These are phyloP conservation scores for Fissipunctia ypsillon DNA, from an alignment of 2,888 invertebrate genomes.

Conservation along the genomic window DNA sequence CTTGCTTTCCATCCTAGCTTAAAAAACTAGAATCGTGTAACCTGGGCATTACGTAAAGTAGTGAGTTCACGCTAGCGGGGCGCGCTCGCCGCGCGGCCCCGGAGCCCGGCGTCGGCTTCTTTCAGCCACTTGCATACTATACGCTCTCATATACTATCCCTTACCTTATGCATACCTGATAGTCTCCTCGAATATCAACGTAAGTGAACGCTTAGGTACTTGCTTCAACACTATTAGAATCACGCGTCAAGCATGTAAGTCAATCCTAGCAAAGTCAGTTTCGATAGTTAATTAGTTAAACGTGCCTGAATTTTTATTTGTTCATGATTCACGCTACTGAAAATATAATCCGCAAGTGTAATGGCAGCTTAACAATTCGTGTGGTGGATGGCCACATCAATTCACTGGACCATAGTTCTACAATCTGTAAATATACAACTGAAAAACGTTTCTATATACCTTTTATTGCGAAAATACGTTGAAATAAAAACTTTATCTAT, in stretches of 20 bases:
- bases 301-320: too few relatives aligned
- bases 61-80: constrained; percentile 56
- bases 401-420: not conserved
- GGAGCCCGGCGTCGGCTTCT: constrained; percentile 42
- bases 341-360: not conserved
- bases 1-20: not conserved
- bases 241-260: not conserved
- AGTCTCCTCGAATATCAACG: constrained; percentile 49
- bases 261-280: not conserved
- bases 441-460: not conserved
- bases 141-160: constrained; percentile 42
- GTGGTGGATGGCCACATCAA: not conserved
- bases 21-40: constrained; percentile 1
- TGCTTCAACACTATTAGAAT: not conserved
- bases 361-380: not conserved
- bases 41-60: constrained; percentile 55
- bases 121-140: constrained; percentile 50
- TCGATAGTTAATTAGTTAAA: not conserved
- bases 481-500: not conserved
- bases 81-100: constrained; percentile 15
- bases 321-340: too few relatives aligned
- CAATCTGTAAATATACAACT: not conserved
- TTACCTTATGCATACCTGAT: constrained; percentile 32
- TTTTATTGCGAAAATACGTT: not conserved
- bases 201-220: constrained; percentile 30